Evolutionary conservation across 2,113 vertebrate genomes (phyloP).

Genomic region (Salvelinus fontinalis): DNA sequence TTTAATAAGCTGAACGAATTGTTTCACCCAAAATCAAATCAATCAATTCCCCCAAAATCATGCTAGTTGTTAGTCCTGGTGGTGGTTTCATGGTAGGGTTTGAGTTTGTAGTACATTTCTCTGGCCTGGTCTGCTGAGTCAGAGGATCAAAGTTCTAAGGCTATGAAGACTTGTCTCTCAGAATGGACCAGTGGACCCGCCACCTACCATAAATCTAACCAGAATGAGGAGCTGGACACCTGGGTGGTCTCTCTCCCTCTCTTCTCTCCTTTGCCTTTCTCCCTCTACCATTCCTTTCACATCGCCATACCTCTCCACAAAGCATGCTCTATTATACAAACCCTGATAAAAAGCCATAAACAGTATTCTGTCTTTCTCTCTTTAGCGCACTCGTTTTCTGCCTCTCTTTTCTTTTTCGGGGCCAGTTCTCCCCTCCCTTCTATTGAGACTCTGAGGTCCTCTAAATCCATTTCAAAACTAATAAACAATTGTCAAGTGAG

Average conservation of each 20-base stretch:
- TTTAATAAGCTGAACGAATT: too few species aligned
- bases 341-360: conserved; percentile 85
- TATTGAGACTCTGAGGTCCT: conserved; percentile 72
- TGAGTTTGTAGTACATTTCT: too few species aligned
- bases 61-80: background rate
- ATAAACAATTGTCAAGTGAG: conserved; percentile 93
- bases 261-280: conserved; percentile 24
- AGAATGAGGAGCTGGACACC: conserved; percentile 53
- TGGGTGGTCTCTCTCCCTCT: conserved; percentile 83
- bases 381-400: background rate
- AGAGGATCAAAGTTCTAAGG: conserved; percentile 41
- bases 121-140: conserved; percentile 6
- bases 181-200: conserved; percentile 11
- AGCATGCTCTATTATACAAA: conserved; percentile 76
- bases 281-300: conserved; percentile 50
- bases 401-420: conserved; percentile 33
- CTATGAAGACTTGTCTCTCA: background rate
- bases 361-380: conserved; percentile 63
- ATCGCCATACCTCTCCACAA: conserved; percentile 63
- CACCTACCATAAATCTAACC: conserved; percentile 43
- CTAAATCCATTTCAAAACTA: conserved; percentile 87
- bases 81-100: background rate
- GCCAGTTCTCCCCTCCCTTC: conserved; percentile 48
- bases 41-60: too few species aligned
- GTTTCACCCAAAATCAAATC: too few species aligned